phyloP scores from a whole-genome alignment of 64 coral and sea anemone genomes.

The Porites lutea region DNA sequence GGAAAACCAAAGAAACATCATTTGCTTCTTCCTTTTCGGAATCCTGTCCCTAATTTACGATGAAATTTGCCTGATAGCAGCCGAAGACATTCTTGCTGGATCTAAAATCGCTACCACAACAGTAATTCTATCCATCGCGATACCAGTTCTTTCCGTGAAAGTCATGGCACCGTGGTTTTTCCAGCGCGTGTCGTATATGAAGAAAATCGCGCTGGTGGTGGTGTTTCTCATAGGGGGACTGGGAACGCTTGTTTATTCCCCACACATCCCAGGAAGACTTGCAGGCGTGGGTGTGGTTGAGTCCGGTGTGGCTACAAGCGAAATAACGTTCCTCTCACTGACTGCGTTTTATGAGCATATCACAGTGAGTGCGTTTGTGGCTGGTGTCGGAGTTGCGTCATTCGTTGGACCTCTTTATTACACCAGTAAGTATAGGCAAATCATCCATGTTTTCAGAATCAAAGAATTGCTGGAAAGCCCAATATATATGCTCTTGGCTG shows the following conservation, averaged over 20 bases:
- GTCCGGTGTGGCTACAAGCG: conserved; percentile 55
- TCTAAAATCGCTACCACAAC: conserved; percentile 61
- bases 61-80: conserved; percentile 57
- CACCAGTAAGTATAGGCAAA: conserved; percentile 39
- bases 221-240: conserved; percentile 35
- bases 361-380: conserved; percentile 67
- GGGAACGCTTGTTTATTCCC: conserved; percentile 25
- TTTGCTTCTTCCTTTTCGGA: conserved; percentile 62
- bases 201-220: conserved; percentile 52
- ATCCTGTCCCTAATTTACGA: conserved; percentile 66
- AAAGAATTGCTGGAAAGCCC: too few relatives aligned
- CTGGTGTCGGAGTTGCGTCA: conserved; percentile 63
- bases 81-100: conserved; percentile 71
- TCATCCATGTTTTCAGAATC: background rate
- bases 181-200: conserved; percentile 27
- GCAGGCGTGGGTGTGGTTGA: conserved; percentile 57
- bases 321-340: conserved; percentile 63
- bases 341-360: conserved; percentile 66
- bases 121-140: conserved; percentile 65
- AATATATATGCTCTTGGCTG: too few relatives aligned
- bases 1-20: conserved; percentile 26
- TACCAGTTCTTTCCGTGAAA: conserved; percentile 47
- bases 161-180: conserved; percentile 42
- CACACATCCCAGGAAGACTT: conserved; percentile 20
- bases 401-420: conserved; percentile 71